These are phyloP conservation scores for Hestina assimilis DNA, from an alignment of 1,140 invertebrate genomes.

Conservation along the genomic window DNA sequence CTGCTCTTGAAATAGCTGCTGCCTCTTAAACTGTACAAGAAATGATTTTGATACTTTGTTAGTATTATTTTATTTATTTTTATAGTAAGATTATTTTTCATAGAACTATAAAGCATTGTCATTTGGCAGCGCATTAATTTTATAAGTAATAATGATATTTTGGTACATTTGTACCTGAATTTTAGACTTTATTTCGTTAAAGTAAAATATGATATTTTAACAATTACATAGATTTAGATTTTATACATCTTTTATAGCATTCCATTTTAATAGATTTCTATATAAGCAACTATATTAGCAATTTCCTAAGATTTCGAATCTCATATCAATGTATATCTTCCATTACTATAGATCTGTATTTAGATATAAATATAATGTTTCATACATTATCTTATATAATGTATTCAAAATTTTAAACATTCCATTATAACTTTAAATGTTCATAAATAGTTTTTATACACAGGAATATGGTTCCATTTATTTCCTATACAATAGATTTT, in stretches of 20 bases:
- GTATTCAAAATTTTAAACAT: not conserved
- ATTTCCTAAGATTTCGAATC: constrained; percentile 1
- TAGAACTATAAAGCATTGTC: constrained; percentile 1
- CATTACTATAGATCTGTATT: not conserved
- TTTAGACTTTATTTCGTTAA: constrained; percentile 17
- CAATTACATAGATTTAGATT: not conserved
- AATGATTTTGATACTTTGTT: constrained; percentile 1
- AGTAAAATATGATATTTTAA: constrained; percentile 1
- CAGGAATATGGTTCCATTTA: no score
- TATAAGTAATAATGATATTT: not conserved
- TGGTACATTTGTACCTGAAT: constrained; percentile 16
- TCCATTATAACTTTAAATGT: no score
- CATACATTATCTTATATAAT: not conserved
- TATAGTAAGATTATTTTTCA: constrained; percentile 13
- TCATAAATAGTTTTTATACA: no score
- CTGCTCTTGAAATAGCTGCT: constrained; percentile 61
- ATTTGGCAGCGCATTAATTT: not conserved
- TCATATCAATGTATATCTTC: constrained; percentile 4
- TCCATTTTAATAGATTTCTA: not conserved
- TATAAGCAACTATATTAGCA: not conserved
- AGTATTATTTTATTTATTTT: constrained; percentile 24
- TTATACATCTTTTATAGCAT: constrained; percentile 5
- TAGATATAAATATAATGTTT: constrained; percentile 5
- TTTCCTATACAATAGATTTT: no score
- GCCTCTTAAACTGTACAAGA: constrained; percentile 46